Percentiles rank a stretch among this genome's conserved stretches.
Conservation (phyloP, 2,113 vertebrate species). For the Pomatorhinus ruficollis region DNA sequence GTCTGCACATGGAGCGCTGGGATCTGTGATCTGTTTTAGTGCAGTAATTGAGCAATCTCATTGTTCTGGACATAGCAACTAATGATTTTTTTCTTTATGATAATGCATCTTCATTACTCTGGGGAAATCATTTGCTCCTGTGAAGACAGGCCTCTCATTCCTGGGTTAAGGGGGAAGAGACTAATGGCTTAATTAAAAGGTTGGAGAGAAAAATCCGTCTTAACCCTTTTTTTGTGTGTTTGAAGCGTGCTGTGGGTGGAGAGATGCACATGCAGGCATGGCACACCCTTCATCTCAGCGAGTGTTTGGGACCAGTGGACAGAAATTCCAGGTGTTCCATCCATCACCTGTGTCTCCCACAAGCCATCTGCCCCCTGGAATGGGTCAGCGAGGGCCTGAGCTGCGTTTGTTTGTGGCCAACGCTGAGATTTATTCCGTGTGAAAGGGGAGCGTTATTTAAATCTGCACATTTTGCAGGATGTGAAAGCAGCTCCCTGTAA, state of each 20-base stretch:
- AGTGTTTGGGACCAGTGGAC: neutral
- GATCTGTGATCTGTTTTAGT: neutral
- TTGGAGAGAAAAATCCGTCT: constrained; percentile 13
- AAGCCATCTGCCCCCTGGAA: neutral
- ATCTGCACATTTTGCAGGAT: constrained; percentile 1
- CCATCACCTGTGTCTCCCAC: neutral
- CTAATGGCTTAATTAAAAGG: constrained; percentile 60
- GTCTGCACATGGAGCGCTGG: neutral
- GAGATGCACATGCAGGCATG: neutral
- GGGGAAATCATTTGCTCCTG: constrained; percentile 53
- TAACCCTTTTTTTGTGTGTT: neutral
- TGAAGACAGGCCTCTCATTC: constrained; percentile 39
- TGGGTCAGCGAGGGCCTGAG: neutral
- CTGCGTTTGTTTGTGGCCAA: neutral
- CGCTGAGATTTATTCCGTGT: neutral
- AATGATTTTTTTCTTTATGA: constrained; percentile 54
- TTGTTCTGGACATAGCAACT: constrained; percentile 38
- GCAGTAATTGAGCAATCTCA: constrained; percentile 13
- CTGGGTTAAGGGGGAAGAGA: constrained; percentile 54
- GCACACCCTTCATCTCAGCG: neutral
- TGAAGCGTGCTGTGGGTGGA: neutral
- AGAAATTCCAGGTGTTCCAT: neutral
- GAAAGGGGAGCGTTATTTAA: constrained; percentile 10
- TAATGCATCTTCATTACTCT: constrained; percentile 61
- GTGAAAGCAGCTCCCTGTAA: neutral